Evolutionary conservation across 2,797 vertebrate species (phyloP), one percentile per base, ranked within the genome.

Genomic region (Denticeps clupeoides): DNA sequence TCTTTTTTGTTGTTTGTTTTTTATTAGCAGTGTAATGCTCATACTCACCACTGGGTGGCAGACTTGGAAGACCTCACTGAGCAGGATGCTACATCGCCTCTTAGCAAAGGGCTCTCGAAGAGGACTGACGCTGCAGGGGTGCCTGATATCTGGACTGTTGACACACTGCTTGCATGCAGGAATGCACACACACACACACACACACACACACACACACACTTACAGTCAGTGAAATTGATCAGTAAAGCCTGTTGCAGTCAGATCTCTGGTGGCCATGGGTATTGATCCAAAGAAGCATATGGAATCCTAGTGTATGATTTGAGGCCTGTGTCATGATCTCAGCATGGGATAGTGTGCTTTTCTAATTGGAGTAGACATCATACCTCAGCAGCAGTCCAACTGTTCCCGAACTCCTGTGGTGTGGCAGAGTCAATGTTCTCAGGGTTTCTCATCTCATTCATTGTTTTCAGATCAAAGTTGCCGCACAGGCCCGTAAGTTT

Each of bases 31-130:
- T 12, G 60, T 7, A 7, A 50, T 58, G 4, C 25, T 10, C 11
- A 4, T 7, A 87, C 90, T 92, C 73, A 97, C 94, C 90, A 96
- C 90, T 1, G 87, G 87, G 72, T 97, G 93, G 81, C 93, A 97
- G 77, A 78, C 82, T 71, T 92, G 88, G 72, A 98, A 98, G 50
- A 89, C 76, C 65, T 94, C 90, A 7, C 90, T 79, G 41, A 95
- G 82, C 55, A 97, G 74, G 44, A 97, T 73, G 4, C 79, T 82
- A 63, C 94, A 98, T 51, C 85, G 87, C 41, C 85, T 89, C 78
- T 92, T 97, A 49, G 94, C 91, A 75, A 91, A 97, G 0, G 89
- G 86, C 52, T 97, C 94, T 59, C 91, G 79, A 18, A 94, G 82
- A 2, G 91, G 91, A 63, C 83, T 94, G 68, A 94, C 68, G 51